These are phyloP conservation scores for Crotalus tigris DNA, from an alignment of 2,113 vertebrate species.

Conservation along the genomic window DNA sequence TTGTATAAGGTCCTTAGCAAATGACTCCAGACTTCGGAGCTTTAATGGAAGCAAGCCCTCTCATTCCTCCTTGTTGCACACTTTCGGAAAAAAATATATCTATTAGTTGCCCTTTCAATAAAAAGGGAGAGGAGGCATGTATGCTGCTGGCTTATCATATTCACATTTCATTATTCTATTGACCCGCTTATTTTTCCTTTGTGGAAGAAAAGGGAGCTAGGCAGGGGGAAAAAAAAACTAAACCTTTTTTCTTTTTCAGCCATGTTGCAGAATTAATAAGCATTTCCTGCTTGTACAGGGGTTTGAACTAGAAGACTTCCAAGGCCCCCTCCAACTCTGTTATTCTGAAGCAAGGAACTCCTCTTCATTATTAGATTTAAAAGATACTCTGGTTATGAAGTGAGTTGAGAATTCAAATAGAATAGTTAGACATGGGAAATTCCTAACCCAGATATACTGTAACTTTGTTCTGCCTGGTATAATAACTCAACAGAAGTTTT, in stretches of 20 bases:
- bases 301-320: neutral
- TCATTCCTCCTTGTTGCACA: neutral
- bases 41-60: neutral
- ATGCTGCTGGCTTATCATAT: neutral
- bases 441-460: neutral
- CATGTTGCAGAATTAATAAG: neutral
- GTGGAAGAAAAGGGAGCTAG: neutral
- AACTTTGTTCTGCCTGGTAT: neutral
- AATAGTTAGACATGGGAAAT: neutral
- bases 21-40: neutral
- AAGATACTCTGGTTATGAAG: neutral
- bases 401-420: neutral
- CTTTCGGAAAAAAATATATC: neutral
- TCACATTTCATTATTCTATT: neutral
- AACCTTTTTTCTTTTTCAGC: neutral
- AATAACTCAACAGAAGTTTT: neutral
- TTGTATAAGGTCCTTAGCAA: neutral
- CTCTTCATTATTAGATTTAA: neutral
- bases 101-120: neutral
- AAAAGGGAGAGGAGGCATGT: neutral
- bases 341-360: neutral
- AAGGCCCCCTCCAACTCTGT: neutral
- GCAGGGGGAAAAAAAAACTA: neutral
- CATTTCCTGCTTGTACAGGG: neutral
- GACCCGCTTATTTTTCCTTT: neutral